Conservation (phyloP, 2,797 vertebrate genomes). For the Tangara arthus region DNA sequence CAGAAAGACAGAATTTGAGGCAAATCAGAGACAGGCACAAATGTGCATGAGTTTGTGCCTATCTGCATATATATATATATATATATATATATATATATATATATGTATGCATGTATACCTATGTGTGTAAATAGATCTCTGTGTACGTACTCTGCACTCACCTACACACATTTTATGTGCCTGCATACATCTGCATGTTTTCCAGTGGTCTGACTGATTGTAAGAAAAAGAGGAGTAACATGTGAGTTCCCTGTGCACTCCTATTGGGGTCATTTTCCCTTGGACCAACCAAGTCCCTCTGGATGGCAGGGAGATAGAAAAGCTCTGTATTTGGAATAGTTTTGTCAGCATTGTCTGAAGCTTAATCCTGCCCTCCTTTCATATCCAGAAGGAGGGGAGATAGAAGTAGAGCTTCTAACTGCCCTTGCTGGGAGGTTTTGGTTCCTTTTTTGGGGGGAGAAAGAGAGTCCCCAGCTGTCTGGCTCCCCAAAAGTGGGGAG, state of each 20-base stretch:
- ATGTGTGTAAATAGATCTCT: neutral
- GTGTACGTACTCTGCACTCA: neutral
- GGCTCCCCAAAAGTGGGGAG: neutral
- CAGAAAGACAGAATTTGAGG: neutral
- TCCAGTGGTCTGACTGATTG: neutral
- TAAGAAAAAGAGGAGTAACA: neutral
- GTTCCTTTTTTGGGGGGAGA: accelerated
- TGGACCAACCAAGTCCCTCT: accelerated
- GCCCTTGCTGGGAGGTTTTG: neutral
- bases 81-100: neutral
- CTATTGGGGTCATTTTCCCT: neutral
- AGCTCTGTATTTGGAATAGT: neutral
- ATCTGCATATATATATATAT: neutral
- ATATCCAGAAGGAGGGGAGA: accelerated
- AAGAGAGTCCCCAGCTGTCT: neutral
- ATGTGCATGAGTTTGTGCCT: neutral
- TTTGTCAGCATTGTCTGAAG: neutral
- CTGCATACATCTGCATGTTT: accelerated
- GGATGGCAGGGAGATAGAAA: neutral
- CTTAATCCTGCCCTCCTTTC: neutral
- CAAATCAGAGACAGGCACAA: neutral
- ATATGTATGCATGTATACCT: accelerated
- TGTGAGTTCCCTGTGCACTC: accelerated
- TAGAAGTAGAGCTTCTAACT: neutral
- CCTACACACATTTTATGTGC: neutral